phyloP scores from a whole-genome alignment of 1,140 invertebrate genomes.

The Sycobia sp. region DNA sequence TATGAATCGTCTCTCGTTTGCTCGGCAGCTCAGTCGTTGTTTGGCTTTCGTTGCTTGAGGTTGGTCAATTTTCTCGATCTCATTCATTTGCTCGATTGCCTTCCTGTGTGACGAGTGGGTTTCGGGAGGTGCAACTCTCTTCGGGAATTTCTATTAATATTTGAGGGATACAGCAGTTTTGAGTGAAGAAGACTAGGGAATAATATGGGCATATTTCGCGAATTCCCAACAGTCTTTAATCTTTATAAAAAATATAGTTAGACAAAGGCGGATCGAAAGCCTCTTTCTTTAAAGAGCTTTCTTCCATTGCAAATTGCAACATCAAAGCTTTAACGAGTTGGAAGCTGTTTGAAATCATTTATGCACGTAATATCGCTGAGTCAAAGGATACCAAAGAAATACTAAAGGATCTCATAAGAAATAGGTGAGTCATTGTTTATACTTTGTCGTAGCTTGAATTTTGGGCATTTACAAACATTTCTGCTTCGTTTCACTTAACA shows the following conservation, averaged over 20 bases:
- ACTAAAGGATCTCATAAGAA: background rate
- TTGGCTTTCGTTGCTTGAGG: too few species aligned
- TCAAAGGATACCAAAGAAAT: conserved; percentile 23
- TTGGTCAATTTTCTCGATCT: too few species aligned
- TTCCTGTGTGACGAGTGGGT: too few species aligned
- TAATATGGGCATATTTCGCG: conserved; percentile 49
- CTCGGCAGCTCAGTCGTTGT: conserved; percentile 32
- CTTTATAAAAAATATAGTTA: conserved; percentile 52
- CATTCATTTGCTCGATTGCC: too few species aligned
- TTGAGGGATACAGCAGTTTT: too few species aligned
- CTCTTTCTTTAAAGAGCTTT: conserved; percentile 7
- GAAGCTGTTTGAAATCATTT: background rate
- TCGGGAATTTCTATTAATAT: background rate
- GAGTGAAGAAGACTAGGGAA: background rate
- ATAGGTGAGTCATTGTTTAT: conserved; percentile 11
- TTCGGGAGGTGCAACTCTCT: too few species aligned
- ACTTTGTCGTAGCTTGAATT: too few species aligned
- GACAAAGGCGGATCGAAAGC: background rate
- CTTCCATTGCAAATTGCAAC: background rate
- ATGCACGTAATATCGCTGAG: background rate
- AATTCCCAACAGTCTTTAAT: conserved; percentile 52
- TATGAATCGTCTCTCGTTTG: background rate
- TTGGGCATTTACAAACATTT: too few species aligned
- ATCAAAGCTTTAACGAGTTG: too few species aligned
- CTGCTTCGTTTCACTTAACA: too few species aligned